A percentile compares a stretch with the other conserved stretches of the same genome.
Evolutionary conservation across 2,113 vertebrate genomes (phyloP).

Genomic region (Indri indri): DNA sequence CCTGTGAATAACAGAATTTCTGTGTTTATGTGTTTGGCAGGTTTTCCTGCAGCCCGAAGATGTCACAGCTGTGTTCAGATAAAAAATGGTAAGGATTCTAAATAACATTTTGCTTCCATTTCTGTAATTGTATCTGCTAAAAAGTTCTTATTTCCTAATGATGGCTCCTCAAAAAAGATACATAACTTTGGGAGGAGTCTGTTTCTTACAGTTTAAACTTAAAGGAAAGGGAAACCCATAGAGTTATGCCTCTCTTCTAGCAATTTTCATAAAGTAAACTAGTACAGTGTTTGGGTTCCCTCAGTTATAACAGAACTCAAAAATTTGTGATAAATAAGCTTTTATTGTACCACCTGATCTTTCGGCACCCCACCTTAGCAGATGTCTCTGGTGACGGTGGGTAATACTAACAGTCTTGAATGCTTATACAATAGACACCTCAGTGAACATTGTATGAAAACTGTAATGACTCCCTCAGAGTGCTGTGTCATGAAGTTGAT

Average conservation of each 20-base stretch:
- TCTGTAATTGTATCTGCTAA: background rate
- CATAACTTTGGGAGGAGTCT: background rate
- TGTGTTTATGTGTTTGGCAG: conserved; percentile 81
- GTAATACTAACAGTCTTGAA: background rate
- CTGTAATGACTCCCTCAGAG: background rate
- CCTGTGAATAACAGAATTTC: conserved; percentile 57
- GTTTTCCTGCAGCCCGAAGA: conserved; percentile 96
- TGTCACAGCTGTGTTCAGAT: conserved; percentile 99
- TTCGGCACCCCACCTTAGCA: background rate
- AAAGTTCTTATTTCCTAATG: conserved; percentile 35
- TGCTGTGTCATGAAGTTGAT: background rate
- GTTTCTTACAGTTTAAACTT: conserved; percentile 39
- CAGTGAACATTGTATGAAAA: background rate
- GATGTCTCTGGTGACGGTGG: background rate
- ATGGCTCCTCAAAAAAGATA: background rate
- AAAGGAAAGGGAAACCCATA: background rate
- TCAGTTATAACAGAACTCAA: conserved; percentile 15
- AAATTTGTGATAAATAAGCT: background rate
- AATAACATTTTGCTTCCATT: conserved; percentile 8
- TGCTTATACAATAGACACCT: background rate
- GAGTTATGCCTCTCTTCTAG: background rate
- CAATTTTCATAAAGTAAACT: conserved; percentile 31
- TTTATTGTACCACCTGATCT: background rate
- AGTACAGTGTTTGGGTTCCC: background rate
- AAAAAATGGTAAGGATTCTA: conserved; percentile 89